Percentiles rank a stretch among this genome's conserved stretches.
Conservation (phyloP, 1,140 invertebrate genomes). For the Nymphalis io region DNA sequence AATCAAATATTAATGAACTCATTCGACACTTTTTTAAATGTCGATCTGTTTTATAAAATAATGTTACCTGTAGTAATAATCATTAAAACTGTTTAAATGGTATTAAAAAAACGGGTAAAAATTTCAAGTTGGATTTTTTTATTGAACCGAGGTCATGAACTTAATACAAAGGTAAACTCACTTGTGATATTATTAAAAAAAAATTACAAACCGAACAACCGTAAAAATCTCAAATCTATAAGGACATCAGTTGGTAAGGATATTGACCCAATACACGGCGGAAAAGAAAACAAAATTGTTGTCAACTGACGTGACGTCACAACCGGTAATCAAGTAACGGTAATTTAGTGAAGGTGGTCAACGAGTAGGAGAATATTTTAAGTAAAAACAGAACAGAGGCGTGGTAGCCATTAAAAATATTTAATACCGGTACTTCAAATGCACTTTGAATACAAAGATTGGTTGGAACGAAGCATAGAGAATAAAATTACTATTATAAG, state of each 20-base stretch:
- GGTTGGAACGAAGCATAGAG: neutral
- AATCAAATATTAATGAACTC: too few species aligned
- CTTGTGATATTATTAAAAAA: neutral
- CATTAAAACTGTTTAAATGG: too few species aligned
- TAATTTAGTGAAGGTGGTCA: constrained; percentile 26
- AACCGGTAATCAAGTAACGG: constrained; percentile 23
- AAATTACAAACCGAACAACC: neutral
- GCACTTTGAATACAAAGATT: neutral
- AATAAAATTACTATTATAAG: too few species aligned
- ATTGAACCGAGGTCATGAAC: neutral
- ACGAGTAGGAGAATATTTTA: constrained; percentile 17
- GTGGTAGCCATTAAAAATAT: constrained; percentile 12
- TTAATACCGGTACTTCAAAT: constrained; percentile 13
- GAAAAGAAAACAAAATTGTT: neutral
- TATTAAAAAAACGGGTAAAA: too few species aligned
- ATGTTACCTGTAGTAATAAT: too few species aligned
- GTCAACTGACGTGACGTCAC: neutral
- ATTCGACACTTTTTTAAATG: too few species aligned
- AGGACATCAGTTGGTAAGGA: neutral
- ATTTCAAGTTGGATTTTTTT: neutral
- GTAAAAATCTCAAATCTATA: constrained; percentile 6
- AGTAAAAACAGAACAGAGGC: constrained; percentile 7
- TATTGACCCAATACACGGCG: constrained; percentile 5
- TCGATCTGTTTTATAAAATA: too few species aligned
- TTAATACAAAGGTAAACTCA: neutral